Base-by-base conservation (phyloP, 2,888 invertebrate genomes). In the Lepidocyrtinus sp. region DNA sequence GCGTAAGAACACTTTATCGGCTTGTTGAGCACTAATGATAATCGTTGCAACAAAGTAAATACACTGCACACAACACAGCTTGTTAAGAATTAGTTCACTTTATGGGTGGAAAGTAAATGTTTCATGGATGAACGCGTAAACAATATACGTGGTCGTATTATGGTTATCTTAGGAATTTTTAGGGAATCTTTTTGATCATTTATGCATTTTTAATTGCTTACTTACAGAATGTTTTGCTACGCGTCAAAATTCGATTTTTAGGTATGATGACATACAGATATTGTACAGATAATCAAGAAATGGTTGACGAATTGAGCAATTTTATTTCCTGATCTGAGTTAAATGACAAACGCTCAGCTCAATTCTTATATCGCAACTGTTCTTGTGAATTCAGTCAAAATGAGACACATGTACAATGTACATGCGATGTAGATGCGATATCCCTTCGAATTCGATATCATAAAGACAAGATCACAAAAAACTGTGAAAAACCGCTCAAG, bases 401-500 rank as follows among this genome's bases (percentile, higher is more conserved):
- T 17, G 5, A 1, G 24, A 67, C 21, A 46, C 67, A 46, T 45
- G 67, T 24, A 36, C 45, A 36, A 45, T 67, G 46, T 21, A 7
- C 64, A 17, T 9, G 26, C 17, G 26, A 21, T 67, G 15, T 12
- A 3, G 24, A 67, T 64, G 67, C 25, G n/a, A 21, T 45, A 36
- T n/a, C n/a, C 27, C 21, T 27, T 45, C 3, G 46, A 2, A 21
- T 22, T n/a, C 36, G 36, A 36, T 12, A 36, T 36, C 5, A 36
- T 5, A 36, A 36, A 12, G 36, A 36, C 36, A 36, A 36, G 36
- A 36, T 36, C 36, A 36, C 36, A 36, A 36, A 46, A 9, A 69
- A 68, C 75, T 69, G 62, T 70, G 70, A 76, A 76, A 65, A 76
- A 76, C 36, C 69, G 76, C 76, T 76, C 76, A 69, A 76, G 76